These are phyloP conservation scores for Campoletis raptor DNA, from an alignment of 2,888 invertebrate genomes.

Conservation along the genomic window DNA sequence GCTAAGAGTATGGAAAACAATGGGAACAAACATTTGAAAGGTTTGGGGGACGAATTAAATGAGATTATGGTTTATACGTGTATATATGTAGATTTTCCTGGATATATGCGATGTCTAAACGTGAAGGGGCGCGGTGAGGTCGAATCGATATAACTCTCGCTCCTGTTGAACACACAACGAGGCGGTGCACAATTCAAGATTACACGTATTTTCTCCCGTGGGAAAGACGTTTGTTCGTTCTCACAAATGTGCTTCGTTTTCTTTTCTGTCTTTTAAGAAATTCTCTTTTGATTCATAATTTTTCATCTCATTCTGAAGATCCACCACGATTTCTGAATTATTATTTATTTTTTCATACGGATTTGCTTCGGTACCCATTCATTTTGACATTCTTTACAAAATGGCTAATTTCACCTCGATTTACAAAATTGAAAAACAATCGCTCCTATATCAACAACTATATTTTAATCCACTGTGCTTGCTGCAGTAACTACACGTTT, in stretches of 20 bases:
- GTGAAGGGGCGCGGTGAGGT: slow-evolving; percentile 50
- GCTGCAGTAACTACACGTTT: background rate
- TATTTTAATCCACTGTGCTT: background rate
- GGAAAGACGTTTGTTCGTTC: slow-evolving; percentile 62
- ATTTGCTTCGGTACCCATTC: background rate
- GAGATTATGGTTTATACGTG: background rate
- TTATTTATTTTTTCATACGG: background rate
- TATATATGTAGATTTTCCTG: slow-evolving; percentile 25
- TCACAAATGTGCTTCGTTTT: slow-evolving; percentile 27
- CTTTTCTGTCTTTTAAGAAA: background rate
- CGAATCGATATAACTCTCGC: slow-evolving; percentile 61
- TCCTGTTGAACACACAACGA: slow-evolving; percentile 46
- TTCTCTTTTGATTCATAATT: slow-evolving; percentile 3
- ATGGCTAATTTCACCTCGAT: background rate
- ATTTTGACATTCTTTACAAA: background rate
- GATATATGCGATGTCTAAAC: slow-evolving; percentile 63
- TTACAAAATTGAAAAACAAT: background rate
- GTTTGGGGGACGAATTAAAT: background rate
- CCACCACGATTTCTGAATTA: background rate
- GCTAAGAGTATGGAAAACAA: background rate
- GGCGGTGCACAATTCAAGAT: slow-evolving; percentile 64
- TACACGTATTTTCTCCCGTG: slow-evolving; percentile 66
- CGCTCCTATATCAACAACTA: background rate
- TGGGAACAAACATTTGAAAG: background rate
- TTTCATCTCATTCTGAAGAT: slow-evolving; percentile 8